These are phyloP conservation scores for Schizaphis graminum DNA, from an alignment of 2,888 invertebrate genomes.

Conservation along the genomic window DNA sequence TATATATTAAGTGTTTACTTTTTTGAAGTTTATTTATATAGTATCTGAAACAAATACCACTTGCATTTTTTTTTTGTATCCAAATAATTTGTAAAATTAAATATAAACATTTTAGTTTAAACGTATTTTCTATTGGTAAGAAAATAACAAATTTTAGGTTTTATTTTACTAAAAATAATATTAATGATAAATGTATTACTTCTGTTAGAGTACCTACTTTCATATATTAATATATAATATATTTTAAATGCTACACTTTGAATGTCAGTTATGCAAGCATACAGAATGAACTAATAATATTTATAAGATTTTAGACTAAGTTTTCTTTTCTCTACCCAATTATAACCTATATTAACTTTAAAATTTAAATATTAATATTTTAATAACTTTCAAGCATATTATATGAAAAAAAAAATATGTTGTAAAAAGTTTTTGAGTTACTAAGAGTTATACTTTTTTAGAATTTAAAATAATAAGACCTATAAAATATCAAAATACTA, in stretches of 20 bases:
- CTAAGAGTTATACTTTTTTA: background rate
- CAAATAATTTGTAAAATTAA: background rate
- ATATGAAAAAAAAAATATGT: background rate
- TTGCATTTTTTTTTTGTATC: background rate
- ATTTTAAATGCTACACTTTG: too few species aligned
- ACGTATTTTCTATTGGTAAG: background rate
- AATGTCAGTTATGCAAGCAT: background rate
- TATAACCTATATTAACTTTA: background rate
- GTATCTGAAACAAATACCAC: background rate
- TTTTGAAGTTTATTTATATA: too few species aligned
- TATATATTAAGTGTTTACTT: too few species aligned
- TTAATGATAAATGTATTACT: too few species aligned
- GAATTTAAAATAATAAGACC: background rate
- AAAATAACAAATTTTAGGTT: background rate
- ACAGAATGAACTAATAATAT: background rate
- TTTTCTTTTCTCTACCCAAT: background rate
- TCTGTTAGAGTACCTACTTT: too few species aligned
- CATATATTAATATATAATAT: too few species aligned
- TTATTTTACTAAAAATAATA: too few species aligned
- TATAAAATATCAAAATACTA: background rate
- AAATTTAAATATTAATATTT: background rate
- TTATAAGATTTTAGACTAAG: background rate
- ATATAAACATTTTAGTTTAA: background rate
- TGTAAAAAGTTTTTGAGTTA: background rate
- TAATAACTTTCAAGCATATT: background rate